Conservation (phyloP, 2,888 invertebrate genomes). For the Calameuta idolon region DNA sequence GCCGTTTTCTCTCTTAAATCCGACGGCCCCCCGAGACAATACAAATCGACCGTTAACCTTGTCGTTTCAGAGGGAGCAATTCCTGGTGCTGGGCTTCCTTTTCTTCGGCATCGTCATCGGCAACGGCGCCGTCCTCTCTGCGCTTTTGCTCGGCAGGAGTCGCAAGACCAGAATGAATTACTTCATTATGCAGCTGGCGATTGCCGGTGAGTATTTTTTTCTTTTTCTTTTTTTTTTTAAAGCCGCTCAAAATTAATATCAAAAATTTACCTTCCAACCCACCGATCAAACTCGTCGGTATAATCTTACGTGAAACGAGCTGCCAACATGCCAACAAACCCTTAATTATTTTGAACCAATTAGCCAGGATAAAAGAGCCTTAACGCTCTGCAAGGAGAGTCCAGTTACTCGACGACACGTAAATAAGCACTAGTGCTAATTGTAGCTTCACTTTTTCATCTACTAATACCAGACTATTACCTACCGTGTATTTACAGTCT, state of each 20-base stretch:
- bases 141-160: slow-evolving; percentile 72
- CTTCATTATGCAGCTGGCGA: slow-evolving; percentile 77
- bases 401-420: not conserved
- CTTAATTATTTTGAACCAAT: not conserved
- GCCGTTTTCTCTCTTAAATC: not conserved
- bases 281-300: not conserved
- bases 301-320: not conserved
- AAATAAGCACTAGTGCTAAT: not conserved
- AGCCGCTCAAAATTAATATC: not conserved
- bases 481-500: not conserved
- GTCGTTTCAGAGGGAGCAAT: slow-evolving; percentile 73
- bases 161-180: slow-evolving; percentile 79
- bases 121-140: slow-evolving; percentile 74
- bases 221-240: not conserved
- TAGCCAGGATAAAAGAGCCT: not conserved
- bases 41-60: slow-evolving; percentile 1
- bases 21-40: not conserved
- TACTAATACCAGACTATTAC: not conserved
- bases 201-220: slow-evolving; percentile 71
- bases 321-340: not conserved
- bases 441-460: not conserved
- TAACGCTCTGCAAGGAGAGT: not conserved
- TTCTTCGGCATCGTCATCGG: slow-evolving; percentile 75
- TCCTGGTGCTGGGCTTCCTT: slow-evolving; percentile 74
- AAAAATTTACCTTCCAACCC: not conserved